phyloP scores from a whole-genome alignment of 2,113 vertebrate genomes.

The Tor tambroides region DNA sequence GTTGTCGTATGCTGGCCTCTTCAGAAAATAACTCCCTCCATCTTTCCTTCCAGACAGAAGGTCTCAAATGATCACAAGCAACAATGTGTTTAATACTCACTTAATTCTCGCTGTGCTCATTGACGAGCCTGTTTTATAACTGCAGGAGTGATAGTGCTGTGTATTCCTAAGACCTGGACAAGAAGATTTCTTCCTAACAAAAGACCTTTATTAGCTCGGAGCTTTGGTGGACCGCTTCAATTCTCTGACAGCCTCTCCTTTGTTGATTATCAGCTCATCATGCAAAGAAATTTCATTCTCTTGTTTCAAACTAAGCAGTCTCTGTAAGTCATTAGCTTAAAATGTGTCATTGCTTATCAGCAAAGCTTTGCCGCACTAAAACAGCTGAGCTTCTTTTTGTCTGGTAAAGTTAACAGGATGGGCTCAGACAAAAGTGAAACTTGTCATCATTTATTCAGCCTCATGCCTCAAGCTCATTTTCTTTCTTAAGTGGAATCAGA shows the following conservation, averaged over 20 bases:
- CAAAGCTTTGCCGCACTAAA: not conserved
- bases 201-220: conserved; percentile 30
- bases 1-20: conserved; percentile 62
- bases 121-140: conserved; percentile 4
- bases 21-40: conserved; percentile 21
- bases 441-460: not conserved
- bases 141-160: not conserved
- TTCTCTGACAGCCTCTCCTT: conserved; percentile 6
- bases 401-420: not conserved
- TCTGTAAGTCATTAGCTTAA: conserved; percentile 49
- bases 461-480: not conserved
- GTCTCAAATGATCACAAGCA: conserved; percentile 53
- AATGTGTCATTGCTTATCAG: conserved; percentile 22
- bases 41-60: conserved; percentile 23
- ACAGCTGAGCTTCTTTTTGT: not conserved
- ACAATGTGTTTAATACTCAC: conserved; percentile 43
- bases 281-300: not conserved
- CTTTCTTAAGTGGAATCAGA: not conserved
- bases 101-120: not conserved
- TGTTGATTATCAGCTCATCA: conserved; percentile 39
- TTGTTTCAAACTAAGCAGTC: conserved; percentile 35
- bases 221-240: conserved; percentile 20
- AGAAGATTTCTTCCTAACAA: conserved; percentile 27
- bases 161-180: conserved; percentile 1
- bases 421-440: not conserved